Evolutionary conservation across 1,140 invertebrate species (phyloP), one percentile per base, ranked within the genome.

Genomic region (Choristoneura fumiferana): DNA sequence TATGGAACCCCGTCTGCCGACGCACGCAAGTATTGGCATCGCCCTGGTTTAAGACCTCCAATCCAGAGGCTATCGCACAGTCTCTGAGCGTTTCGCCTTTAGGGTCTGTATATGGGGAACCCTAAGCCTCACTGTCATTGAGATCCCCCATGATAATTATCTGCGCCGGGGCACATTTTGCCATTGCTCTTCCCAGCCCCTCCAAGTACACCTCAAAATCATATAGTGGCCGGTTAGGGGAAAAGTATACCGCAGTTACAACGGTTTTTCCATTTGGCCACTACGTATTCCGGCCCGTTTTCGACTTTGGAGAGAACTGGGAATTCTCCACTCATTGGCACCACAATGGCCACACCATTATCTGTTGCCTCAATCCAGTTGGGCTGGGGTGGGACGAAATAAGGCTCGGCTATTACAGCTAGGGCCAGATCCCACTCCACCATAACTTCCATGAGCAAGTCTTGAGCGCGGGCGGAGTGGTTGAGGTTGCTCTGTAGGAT

Each of bases 111-210:
- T 13, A 39, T 0, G 57, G 56, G 13, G 40, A 54, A 0, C 64
- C 64, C 67, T 58, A 70, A 5, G 63, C 54, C 13, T 4, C n/a
- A 1, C 59, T 70, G 0, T 65, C 62, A 15, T 63, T 65, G 5
- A 66, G 17, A 29, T 63, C 63, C 8, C 63, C 63, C 0, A 34
- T 18, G 0, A 67, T 14, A 0, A 66, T n/a, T 1, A 63, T 40
- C 0, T 15, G 60, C 34, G 3, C 33, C 1, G 57, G 34, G n/a
- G 17, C 40, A 1, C 12, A 14, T 17, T 10, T 13, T 8, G 39
- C 34, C 8, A 58, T 18, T 3, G 54, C 13, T 4, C 55, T 18
- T 0, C 62, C 55, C 37, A 71, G 13, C 1, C 17, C 36, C 0
- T 12, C 9, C 1, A 70, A 57, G n/a, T 49, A 64, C 0, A 0